phyloP scores from a whole-genome alignment of 1,140 invertebrate genomes.

The Lasioglossum albipes region DNA sequence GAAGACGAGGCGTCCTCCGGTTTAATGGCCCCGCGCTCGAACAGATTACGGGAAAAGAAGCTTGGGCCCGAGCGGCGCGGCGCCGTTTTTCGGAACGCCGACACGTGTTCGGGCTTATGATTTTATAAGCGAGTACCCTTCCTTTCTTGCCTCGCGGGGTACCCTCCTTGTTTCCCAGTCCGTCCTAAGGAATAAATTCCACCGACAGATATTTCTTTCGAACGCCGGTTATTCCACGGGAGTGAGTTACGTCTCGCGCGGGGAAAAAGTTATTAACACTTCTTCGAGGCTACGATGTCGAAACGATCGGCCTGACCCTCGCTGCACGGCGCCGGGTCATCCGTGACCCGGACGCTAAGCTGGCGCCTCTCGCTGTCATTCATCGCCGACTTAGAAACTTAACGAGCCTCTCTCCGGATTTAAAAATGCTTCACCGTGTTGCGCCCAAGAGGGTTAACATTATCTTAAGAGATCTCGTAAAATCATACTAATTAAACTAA shows the following conservation, averaged over 20 bases:
- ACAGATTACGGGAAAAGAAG: slow-evolving; percentile 56
- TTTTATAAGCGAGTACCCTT: slow-evolving; percentile 28
- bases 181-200: not conserved
- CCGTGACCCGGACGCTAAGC: too few species aligned
- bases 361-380: too few species aligned
- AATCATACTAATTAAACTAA: too few species aligned
- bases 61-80: not conserved
- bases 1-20: slow-evolving; percentile 21
- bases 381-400: too few species aligned
- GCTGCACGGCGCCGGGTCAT: too few species aligned
- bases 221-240: not conserved
- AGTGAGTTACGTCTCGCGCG: not conserved
- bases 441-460: too few species aligned
- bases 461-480: too few species aligned
- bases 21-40: slow-evolving; percentile 49
- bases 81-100: not conserved
- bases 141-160: not conserved
- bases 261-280: not conserved
- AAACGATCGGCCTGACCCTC: too few species aligned
- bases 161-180: not conserved
- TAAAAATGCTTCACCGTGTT: too few species aligned
- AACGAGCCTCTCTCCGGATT: too few species aligned
- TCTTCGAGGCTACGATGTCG: too few species aligned
- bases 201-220: not conserved
- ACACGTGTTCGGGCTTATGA: slow-evolving; percentile 37